Conservation (phyloP, 2,113 vertebrate species). For the Bubo blakistoni region DNA sequence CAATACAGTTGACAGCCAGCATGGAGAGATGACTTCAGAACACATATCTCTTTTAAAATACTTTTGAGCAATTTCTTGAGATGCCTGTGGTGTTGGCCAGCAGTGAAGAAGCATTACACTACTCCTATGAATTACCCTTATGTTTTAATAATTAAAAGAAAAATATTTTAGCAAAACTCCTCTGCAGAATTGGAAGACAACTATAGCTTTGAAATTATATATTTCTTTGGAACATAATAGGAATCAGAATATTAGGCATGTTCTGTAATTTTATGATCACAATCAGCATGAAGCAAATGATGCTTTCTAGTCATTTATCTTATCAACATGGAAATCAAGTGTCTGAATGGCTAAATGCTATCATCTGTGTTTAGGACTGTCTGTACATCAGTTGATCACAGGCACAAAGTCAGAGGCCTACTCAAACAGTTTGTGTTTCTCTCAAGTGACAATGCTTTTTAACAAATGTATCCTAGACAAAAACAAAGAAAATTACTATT, state of each 20-base stretch:
- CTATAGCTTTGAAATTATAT: not conserved
- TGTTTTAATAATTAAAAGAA: constrained; percentile 18
- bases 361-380: not conserved
- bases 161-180: not conserved
- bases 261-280: not conserved
- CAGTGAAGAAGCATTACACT: not conserved
- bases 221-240: not conserved
- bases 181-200: not conserved
- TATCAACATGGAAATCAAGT: not conserved
- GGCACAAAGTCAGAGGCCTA: not conserved
- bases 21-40: not conserved
- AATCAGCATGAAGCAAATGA: not conserved
- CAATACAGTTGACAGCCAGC: not conserved
- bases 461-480: not conserved
- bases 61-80: not conserved
- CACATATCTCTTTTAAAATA: constrained; percentile 1
- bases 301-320: not conserved
- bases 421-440: not conserved
- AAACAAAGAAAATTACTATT: not conserved
- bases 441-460: not conserved
- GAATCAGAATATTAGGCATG: not conserved
- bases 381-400: not conserved
- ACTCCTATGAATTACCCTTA: not conserved
- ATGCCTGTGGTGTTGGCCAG: not conserved
- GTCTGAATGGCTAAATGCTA: not conserved